Evolutionary conservation across 2,113 vertebrate species (phyloP), one percentile per base, ranked within the genome.

Genomic region (Chaetura pelagica): DNA sequence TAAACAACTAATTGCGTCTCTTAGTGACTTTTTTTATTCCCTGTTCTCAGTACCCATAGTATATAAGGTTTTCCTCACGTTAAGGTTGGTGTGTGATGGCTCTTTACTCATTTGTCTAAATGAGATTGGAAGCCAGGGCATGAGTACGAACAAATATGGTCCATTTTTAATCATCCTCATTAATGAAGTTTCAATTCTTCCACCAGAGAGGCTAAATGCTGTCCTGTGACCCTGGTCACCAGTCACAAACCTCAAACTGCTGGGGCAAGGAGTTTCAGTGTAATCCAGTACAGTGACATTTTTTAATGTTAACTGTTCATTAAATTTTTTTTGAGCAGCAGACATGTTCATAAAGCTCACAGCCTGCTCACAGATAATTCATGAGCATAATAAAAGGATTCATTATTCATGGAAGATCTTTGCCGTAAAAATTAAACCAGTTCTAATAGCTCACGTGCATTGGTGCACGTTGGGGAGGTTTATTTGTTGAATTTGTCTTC

Each of bases 321-420:
- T 94, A 93, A 93, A 95, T 84, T 76, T 21, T 71, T 71, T 92
- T 71, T 77, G 77, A 95, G 58, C 81, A 77, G 88, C 76, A 93
- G 88, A 90, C 84, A 46, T 76, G 92, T 96, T 93, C 95, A 83
- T 93, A 92, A 96, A 96, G 90, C 86, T 87, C 84, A 76, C 77
- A 95, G 84, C 82, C 93, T 23, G 61, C 86, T 93, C 92, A 85
- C 91, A 79, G 91, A 84, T 97, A 97, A 95, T 96, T 96, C 94
- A 95, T 95, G 93, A 96, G 78, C 80, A 90, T 88, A 93, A 96
- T 96, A 96, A 92, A 94, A 90, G 77, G 86, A 92, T 94, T 95
- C 94, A 95, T 96, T 97, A 95, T 94, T 97, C 93, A 95, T 93
- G 79, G 80, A 92, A 88, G 82, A 84, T 88, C 83, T 95, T 95